These are phyloP conservation scores for Acipenser ruthenus DNA, from an alignment of 2,797 vertebrate genomes.

Conservation along the genomic window DNA sequence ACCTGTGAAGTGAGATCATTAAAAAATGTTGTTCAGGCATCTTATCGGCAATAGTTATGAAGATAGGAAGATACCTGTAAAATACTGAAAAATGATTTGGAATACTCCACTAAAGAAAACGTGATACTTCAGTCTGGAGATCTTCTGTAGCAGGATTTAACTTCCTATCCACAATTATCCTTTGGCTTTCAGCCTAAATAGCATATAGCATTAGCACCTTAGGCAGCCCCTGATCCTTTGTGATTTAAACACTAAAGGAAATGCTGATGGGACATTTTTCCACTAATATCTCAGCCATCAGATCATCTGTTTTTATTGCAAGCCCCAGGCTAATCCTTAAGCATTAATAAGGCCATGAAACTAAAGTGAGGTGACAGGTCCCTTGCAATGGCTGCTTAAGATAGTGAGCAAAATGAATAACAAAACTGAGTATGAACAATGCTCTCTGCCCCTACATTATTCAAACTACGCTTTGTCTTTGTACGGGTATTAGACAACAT, in stretches of 20 bases:
- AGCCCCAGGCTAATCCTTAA: conserved; percentile 7
- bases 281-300: conserved; percentile 26
- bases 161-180: conserved; percentile 40
- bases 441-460: background rate
- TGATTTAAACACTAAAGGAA: conserved; percentile 18
- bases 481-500: background rate
- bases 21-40: no score
- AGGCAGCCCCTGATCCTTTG: conserved; percentile 40
- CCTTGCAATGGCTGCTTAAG: background rate
- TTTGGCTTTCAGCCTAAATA: conserved; percentile 43
- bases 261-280: conserved; percentile 29
- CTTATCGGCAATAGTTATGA: no score
- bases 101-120: no score
- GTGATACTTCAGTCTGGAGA: no score
- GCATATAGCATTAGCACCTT: conserved; percentile 49
- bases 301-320: conserved; percentile 22
- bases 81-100: no score
- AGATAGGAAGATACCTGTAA: no score
- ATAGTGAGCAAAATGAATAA: no score
- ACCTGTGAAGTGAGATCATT: no score
- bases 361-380: conserved; percentile 1
- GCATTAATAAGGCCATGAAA: background rate
- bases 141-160: background rate
- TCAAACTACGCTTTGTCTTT: background rate
- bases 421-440: background rate